Base-by-base conservation (phyloP, 2,888 invertebrate genomes). In the Latrodectus hesperus region DNA sequence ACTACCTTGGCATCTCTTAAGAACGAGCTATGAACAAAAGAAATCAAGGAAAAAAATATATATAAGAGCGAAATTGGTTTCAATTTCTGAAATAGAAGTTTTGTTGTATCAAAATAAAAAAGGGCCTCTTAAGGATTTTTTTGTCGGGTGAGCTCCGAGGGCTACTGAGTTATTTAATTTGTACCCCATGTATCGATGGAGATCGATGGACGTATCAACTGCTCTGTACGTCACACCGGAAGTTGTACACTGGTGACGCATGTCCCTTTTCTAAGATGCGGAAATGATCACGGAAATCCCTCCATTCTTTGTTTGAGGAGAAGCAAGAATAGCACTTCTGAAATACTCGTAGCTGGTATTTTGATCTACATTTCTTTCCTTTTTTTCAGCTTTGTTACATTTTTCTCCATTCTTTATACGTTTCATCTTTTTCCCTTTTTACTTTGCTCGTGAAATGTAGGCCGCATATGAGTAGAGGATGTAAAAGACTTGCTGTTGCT, bases 241-340 rank as follows among this genome's bases (percentile, higher is more conserved):
- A 80, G 72, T 26, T 80, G 16, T 22, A 60, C 12, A 64, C 55
- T 73, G 52, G 49, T 75, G 60, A 70, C 68, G 51, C 68, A 70
- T 75, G 60, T 74, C 67, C 70, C 14, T 68, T 60, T 74, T 70
- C 55, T 17, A 52, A 70, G 26, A 38, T 60, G 51, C 67, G 82
- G 74, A 82, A 82, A 82, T 82, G 67, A 82, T 17, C 53, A 14
- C 68, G 67, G 74, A 82, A 68, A 82, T 82, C 74, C 75, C 55
- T 53, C 53, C 26, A 51, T 82, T 75, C 82, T 68, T 82, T 82
- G 82, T 82, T 75, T 82, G 74, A 75, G 53, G 55, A 49, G 38
- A 70, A 68, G 68, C n/a, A 68, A 9, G 49, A 65, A 38, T 75
- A 49, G 67, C 68, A 74, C 51, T 52, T 67, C 68, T 74, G 26